A percentile compares a stretch with the other conserved stretches of the same genome.
These are phyloP conservation scores for Choristoneura fumiferana DNA, from an alignment of 1,140 invertebrate genomes.

Conservation along the genomic window DNA sequence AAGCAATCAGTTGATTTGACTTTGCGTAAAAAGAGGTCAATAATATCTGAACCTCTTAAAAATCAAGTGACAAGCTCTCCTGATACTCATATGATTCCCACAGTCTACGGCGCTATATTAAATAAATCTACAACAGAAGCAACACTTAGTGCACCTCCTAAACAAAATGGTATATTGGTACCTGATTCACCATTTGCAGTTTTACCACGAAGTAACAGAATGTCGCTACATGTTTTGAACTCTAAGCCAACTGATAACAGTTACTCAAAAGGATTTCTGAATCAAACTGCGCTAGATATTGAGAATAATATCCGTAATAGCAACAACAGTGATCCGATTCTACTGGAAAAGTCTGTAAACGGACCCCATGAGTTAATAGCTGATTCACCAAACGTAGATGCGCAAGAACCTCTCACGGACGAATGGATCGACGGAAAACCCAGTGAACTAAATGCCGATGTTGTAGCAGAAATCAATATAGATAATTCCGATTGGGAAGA, in stretches of 20 bases:
- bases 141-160: background rate
- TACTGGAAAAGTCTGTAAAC: slow-evolving; percentile 56
- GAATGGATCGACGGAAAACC: slow-evolving; percentile 58
- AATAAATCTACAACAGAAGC: slow-evolving; percentile 34
- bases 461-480: slow-evolving; percentile 62
- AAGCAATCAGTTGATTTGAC: slow-evolving; percentile 68
- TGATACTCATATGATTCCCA: slow-evolving; percentile 21
- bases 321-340: slow-evolving; percentile 49
- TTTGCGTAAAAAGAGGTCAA: slow-evolving; percentile 56
- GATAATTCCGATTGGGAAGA: slow-evolving; percentile 59
- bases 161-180: slow-evolving; percentile 3
- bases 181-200: slow-evolving; percentile 46
- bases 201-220: slow-evolving; percentile 41
- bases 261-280: slow-evolving; percentile 57
- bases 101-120: slow-evolving; percentile 48
- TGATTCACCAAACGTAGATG: slow-evolving; percentile 46
- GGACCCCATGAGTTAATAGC: slow-evolving; percentile 40
- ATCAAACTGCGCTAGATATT: slow-evolving; percentile 58
- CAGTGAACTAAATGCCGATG: slow-evolving; percentile 50
- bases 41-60: slow-evolving; percentile 23
- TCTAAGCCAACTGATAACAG: slow-evolving; percentile 24
- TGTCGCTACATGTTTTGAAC: slow-evolving; percentile 41
- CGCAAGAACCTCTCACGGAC: slow-evolving; percentile 52
- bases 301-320: slow-evolving; percentile 38
- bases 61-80: slow-evolving; percentile 25